phyloP scores from a whole-genome alignment of 2,888 invertebrate genomes.

The Galerucella nymphaeae region DNA sequence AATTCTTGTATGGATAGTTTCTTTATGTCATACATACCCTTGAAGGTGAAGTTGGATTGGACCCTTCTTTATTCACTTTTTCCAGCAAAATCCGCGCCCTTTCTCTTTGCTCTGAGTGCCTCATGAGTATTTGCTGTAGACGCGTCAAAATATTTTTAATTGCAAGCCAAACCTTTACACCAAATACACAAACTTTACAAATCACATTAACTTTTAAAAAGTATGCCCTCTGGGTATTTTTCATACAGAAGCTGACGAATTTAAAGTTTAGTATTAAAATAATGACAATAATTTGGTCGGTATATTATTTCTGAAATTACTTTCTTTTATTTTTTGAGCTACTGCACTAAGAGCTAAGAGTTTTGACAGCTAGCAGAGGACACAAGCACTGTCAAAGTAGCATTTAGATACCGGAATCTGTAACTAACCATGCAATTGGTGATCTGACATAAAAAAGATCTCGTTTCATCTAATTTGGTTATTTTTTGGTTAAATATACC shows the following conservation, averaged over 20 bases:
- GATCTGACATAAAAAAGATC: no score
- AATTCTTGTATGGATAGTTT: slow-evolving; percentile 5
- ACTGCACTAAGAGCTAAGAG: no score
- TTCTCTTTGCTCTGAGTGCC: slow-evolving; percentile 87
- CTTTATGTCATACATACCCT: slow-evolving; percentile 61
- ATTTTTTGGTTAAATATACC: no score
- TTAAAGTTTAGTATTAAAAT: background rate
- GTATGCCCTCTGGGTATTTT: slow-evolving; percentile 15
- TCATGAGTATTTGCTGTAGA: slow-evolving; percentile 77
- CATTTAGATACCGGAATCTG: no score
- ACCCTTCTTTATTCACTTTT: slow-evolving; percentile 75
- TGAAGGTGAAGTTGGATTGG: slow-evolving; percentile 62
- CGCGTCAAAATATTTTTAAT: slow-evolving; percentile 63
- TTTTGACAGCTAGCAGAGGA: no score
- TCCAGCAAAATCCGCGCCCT: slow-evolving; percentile 85
- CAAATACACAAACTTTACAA: slow-evolving; percentile 40
- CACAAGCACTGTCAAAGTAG: no score
- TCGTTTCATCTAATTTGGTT: no score
- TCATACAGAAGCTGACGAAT: background rate
- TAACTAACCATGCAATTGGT: no score
- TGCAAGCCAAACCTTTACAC: slow-evolving; percentile 59
- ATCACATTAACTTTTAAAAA: slow-evolving; percentile 40
- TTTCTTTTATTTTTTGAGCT: no score
- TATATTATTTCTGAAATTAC: background rate
- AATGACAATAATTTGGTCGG: background rate